Evolutionary conservation across 2,113 vertebrate genomes (phyloP), one percentile per base, ranked within the genome.

Genomic region (Caranx ignobilis): DNA sequence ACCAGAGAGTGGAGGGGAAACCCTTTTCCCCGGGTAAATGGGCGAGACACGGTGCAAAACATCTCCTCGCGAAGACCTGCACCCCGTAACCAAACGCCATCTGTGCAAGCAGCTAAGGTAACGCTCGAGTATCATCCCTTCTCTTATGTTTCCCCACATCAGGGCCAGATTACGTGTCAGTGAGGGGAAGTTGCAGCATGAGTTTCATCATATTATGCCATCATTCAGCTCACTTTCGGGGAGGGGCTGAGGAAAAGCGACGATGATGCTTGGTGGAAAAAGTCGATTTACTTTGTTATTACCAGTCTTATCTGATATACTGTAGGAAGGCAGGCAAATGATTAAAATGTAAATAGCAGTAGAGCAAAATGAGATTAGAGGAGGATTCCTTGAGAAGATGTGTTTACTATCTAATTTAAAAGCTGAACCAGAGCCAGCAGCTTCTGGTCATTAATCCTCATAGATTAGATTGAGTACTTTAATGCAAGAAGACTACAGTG

Each of bases 391-490:
- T 55, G 60, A 75, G 84, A 74, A 80, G 43, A 89, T 48, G 67
- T 63, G 64, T 75, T 77, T 73, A 59, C 65, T 32, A 62, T 86
- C 81, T 50, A 74, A 90, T 87, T 88, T 87, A 79, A 77, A 76
- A 70, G 65, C 31, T 89, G 83, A 83, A 72, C 21, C 78, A 4
- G 11, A 77, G 77, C 81, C 81, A 90, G 16, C 39, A 63, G 81
- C 66, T 63, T 83, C 61, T 32, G 50, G 62, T 77, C 79, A 91
- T 91, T 76, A 86, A 86, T 89, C 79, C 75, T 65, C 8, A 32
- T 26, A 86, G 79, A 85, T 32, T 21, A 79, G 48, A 32, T 18
- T 45, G 57, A 26, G 26, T 26, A 26, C 26, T 26, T 26, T 26
- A 26, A 26, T 26, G 26, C 26, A 26, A 26, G 26, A 26, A 26